Evolutionary conservation across 2,888 invertebrate species (phyloP), one percentile per base, ranked within the genome.

Genomic region (Thymelicus acteon): DNA sequence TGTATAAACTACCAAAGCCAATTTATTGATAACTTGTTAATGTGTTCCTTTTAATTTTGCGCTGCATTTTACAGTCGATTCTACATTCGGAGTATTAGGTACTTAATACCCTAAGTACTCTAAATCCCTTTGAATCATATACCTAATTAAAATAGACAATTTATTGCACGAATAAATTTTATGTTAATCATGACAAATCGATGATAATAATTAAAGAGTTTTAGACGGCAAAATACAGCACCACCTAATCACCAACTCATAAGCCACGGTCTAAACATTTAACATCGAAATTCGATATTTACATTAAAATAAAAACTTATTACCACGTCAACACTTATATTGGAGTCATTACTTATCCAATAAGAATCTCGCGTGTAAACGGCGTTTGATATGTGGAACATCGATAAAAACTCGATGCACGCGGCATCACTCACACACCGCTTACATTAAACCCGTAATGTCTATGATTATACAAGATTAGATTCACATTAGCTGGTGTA

Each of bases 391-490:
- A 69, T 74, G 74, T 75, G 72, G 72, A 71, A 67, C 65, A 63
- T 60, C 72, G 75, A 75, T 75, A 73, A 61, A 74, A 69, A 64
- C 48, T 44, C 71, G 68, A 72, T 73, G 70, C 65, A 60, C 62
- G 60, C 52, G 70, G 74, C 75, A 73, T 77, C 79, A 81, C 81
- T 79, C 79, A 79, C 77, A 61, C 74, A 73, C 81, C 82, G 75
- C 81, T 82, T 82, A 84, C 86, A 85, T 85, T 85, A 82, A 81
- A 81, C 78, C 76, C 75, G 75, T 87, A 87, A 89, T 90, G 82
- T 85, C 88, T 85, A 83, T 89, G 81, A 90, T 91, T 89, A 90
- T 77, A 74, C 78, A 75, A 83, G 82, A 85, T 86, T 85, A 86
- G 85, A 82, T 82, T 81, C 80, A 80, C 83, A 86, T 88, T 87